phyloP scores from a whole-genome alignment of 2,113 vertebrate species.

The Zosterops pallidus region DNA sequence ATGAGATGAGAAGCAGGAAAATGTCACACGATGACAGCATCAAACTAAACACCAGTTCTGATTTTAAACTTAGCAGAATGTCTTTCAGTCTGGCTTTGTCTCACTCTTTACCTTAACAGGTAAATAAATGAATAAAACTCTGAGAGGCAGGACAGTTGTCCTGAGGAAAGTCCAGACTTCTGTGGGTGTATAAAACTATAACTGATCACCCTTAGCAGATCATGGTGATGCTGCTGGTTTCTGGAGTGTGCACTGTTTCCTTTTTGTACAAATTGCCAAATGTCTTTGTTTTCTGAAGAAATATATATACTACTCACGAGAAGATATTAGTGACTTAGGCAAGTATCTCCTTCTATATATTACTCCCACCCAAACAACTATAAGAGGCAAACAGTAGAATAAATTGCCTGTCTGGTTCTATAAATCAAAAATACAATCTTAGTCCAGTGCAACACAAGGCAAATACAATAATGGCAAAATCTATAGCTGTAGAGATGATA shows the following conservation, averaged over 20 bases:
- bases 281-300: neutral
- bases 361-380: constrained; percentile 55
- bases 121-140: neutral
- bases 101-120: neutral
- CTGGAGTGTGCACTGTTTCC: neutral
- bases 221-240: neutral
- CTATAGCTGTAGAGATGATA: constrained; percentile 67
- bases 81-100: neutral
- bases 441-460: constrained; percentile 47
- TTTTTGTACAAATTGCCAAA: neutral
- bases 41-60: neutral
- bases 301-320: constrained; percentile 11
- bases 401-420: constrained; percentile 66
- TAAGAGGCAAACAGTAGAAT: constrained; percentile 69
- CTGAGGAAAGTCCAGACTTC: neutral
- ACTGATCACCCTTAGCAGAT: neutral
- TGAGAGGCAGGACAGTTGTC: neutral
- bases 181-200: neutral
- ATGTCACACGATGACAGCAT: neutral
- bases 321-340: constrained; percentile 55
- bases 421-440: constrained; percentile 72
- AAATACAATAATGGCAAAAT: constrained; percentile 75
- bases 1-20: neutral
- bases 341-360: constrained; percentile 44
- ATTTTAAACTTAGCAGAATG: neutral